Evolutionary conservation across 2,888 invertebrate genomes (phyloP).

Genomic region (Pristionchus japonicus): DNA sequence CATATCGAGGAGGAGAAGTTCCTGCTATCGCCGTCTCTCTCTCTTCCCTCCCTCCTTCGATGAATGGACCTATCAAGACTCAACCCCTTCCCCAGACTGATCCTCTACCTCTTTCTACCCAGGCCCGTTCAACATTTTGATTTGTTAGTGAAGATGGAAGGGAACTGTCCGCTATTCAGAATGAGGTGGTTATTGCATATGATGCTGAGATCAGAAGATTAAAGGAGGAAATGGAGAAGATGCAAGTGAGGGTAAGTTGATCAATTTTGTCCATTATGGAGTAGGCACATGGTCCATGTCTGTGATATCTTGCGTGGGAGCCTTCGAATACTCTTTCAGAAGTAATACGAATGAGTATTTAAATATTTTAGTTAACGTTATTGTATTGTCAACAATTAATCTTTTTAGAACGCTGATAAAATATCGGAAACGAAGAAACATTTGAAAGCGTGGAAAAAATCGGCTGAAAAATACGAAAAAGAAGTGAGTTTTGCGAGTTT

Average conservation of each 20-base stretch:
- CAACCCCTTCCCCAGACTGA: not conserved
- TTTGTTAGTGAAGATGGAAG: no score
- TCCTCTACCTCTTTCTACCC: no score
- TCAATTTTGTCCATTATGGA: no score
- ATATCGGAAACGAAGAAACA: not conserved
- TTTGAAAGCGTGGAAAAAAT: slow-evolving; percentile 9
- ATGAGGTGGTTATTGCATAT: slow-evolving; percentile 72
- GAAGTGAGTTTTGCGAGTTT: not conserved
- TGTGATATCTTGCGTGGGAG: no score
- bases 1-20: slow-evolving; percentile 34
- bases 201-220: slow-evolving; percentile 75
- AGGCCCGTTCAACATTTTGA: no score
- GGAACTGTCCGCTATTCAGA: no score
- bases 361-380: not conserved
- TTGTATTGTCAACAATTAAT: no score
- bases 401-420: not conserved
- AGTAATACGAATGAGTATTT: not conserved
- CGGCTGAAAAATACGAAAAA: not conserved
- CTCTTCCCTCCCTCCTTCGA: not conserved
- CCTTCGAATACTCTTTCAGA: no score
- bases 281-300: no score
- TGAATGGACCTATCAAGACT: not conserved
- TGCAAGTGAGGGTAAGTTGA: not conserved
- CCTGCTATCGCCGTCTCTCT: not conserved
- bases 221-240: not conserved